phyloP scores from a whole-genome alignment of 2,888 invertebrate genomes.

The Candidula unifasciata region DNA sequence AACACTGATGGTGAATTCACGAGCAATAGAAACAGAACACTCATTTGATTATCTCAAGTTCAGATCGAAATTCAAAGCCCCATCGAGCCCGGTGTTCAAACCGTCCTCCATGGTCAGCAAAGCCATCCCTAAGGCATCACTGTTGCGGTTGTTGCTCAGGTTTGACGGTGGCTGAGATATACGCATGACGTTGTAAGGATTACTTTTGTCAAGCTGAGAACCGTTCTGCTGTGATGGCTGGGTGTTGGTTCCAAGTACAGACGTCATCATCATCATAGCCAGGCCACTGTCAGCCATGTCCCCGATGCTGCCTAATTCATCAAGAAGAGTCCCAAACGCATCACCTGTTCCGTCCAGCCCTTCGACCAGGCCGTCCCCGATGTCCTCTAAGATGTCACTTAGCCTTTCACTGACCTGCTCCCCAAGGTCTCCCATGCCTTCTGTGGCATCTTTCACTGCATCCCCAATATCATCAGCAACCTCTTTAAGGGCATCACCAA shows the following conservation, averaged over 20 bases:
- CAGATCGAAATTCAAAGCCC: background rate
- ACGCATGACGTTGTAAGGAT: slow-evolving; percentile 1
- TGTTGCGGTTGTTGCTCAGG: background rate
- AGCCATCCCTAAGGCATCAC: background rate
- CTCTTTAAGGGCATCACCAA: slow-evolving; percentile 23
- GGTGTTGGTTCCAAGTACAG: background rate
- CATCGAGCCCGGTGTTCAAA: background rate
- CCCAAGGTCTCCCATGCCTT: slow-evolving; percentile 24
- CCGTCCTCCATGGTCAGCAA: background rate
- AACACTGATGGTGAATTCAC: too few species aligned
- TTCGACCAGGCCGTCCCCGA: background rate
- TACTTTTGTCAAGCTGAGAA: background rate
- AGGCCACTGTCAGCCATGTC: background rate
- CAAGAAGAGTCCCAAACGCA: background rate
- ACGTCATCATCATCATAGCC: background rate
- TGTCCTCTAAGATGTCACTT: background rate
- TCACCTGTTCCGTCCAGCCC: background rate
- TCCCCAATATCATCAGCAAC: slow-evolving; percentile 40
- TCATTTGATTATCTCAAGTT: too few species aligned
- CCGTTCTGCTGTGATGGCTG: background rate
- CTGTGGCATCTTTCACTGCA: slow-evolving; percentile 37
- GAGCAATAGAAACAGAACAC: too few species aligned
- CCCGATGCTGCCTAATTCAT: background rate
- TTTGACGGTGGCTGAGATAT: background rate
- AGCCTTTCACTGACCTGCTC: background rate